These are phyloP conservation scores for Megamerina dolium DNA, from an alignment of 2,888 invertebrate species.

Conservation along the genomic window DNA sequence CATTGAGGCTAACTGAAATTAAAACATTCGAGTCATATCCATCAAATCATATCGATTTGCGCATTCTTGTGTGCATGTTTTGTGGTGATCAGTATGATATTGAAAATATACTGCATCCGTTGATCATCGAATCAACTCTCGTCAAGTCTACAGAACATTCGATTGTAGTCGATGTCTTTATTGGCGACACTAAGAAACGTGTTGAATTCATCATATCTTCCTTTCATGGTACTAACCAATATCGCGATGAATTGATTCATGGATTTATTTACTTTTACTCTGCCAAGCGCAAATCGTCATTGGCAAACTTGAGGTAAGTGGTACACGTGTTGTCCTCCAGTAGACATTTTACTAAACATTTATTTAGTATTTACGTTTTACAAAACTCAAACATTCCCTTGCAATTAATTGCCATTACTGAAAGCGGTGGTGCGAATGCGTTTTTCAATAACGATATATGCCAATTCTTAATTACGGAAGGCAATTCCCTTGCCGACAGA, in stretches of 20 bases:
- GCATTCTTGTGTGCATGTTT: constrained; percentile 92
- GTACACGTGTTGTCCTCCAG: not conserved
- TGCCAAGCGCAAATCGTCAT: constrained; percentile 87
- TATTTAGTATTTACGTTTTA: constrained; percentile 77
- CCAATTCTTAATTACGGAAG: constrained; percentile 86
- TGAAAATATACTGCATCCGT: constrained; percentile 81
- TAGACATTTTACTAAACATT: not conserved
- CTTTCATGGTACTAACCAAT: constrained; percentile 89
- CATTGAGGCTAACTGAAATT: constrained; percentile 45
- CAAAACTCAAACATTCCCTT: constrained; percentile 89
- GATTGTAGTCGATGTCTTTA: constrained; percentile 84
- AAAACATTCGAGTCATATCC: constrained; percentile 47
- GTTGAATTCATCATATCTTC: constrained; percentile 89
- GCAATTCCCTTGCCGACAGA: constrained; percentile 85
- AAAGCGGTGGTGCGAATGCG: constrained; percentile 80
- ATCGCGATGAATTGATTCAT: constrained; percentile 86
- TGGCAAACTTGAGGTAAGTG: constrained; percentile 80
- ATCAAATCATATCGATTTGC: constrained; percentile 50
- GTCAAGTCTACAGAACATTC: constrained; percentile 65
- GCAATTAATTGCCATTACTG: constrained; percentile 90
- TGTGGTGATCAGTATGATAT: constrained; percentile 92
- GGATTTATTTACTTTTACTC: constrained; percentile 94
- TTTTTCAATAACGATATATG: constrained; percentile 86
- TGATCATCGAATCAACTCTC: constrained; percentile 74
- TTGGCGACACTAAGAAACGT: constrained; percentile 83